These are phyloP conservation scores for Ginglymostoma cirratum DNA, from an alignment of 2,113 vertebrate genomes.

Conservation along the genomic window DNA sequence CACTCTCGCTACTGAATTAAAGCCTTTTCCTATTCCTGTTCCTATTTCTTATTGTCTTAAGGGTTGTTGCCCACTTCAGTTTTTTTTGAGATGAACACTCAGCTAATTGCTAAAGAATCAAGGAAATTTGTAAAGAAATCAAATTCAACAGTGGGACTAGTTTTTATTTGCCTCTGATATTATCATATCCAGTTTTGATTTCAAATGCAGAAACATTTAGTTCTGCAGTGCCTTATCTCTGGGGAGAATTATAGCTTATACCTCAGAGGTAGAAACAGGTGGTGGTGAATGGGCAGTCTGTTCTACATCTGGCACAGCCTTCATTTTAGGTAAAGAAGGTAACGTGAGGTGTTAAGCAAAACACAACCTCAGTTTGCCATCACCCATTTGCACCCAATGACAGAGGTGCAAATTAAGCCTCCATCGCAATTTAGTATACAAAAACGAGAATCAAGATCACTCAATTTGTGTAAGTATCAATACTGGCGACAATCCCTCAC, in stretches of 20 bases:
- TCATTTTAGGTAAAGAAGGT: not conserved
- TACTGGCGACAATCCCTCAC: not conserved
- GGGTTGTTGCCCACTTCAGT: no score
- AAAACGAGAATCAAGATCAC: not conserved
- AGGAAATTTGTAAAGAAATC: no score
- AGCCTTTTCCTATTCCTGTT: no score
- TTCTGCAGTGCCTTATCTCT: not conserved
- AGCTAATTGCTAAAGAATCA: no score
- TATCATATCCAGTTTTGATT: not conserved
- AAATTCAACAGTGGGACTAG: no score
- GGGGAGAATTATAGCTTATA: not conserved
- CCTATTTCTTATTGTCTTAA: no score
- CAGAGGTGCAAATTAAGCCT: not conserved
- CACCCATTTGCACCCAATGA: not conserved
- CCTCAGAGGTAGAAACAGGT: not conserved
- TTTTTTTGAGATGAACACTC: no score
- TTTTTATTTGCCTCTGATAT: no score
- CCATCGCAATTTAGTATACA: not conserved
- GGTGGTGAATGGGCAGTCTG: not conserved
- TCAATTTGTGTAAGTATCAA: not conserved
- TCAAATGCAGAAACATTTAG: not conserved
- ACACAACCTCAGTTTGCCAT: not conserved
- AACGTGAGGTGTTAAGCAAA: not conserved
- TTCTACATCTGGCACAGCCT: not conserved
- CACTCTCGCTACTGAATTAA: no score